Evolutionary conservation across 2,888 invertebrate species (phyloP).

Genomic region (Resseliella maxima): DNA sequence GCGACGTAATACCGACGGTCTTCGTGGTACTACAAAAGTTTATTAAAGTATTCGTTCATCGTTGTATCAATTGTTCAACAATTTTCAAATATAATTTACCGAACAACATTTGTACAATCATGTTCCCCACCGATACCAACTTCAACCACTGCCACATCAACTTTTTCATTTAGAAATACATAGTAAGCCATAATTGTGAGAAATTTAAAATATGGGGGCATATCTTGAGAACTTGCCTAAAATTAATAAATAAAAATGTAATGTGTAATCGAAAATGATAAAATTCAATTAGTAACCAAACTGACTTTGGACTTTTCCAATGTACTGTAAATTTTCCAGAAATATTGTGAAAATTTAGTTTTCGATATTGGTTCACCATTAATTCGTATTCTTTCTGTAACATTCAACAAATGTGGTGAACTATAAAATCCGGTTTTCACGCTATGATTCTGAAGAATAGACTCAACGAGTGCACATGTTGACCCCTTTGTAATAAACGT

Average conservation of each 20-base stretch:
- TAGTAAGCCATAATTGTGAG: conserved; percentile 91
- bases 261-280: neutral
- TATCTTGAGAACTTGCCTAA: conserved; percentile 73
- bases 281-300: conserved; percentile 47
- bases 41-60: neutral
- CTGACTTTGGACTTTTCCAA: conserved; percentile 70
- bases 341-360: conserved; percentile 79
- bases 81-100: conserved; percentile 68
- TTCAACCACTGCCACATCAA: conserved; percentile 94
- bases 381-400: conserved; percentile 90
- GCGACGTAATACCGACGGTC: conserved; percentile 89
- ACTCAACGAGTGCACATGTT: conserved; percentile 92
- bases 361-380: conserved; percentile 83
- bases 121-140: conserved; percentile 97
- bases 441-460: conserved; percentile 85
- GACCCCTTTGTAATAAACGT: conserved; percentile 73
- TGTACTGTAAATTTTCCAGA: conserved; percentile 82
- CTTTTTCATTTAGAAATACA: conserved; percentile 84
- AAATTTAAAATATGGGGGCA: conserved; percentile 96
- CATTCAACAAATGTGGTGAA: conserved; percentile 94
- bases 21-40: conserved; percentile 74
- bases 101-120: conserved; percentile 93
- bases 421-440: conserved; percentile 93
- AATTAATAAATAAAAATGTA: conserved; percentile 57
- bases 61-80: neutral